phyloP scores from a whole-genome alignment of 2,888 invertebrate species.

The Palloptera scutellata region DNA sequence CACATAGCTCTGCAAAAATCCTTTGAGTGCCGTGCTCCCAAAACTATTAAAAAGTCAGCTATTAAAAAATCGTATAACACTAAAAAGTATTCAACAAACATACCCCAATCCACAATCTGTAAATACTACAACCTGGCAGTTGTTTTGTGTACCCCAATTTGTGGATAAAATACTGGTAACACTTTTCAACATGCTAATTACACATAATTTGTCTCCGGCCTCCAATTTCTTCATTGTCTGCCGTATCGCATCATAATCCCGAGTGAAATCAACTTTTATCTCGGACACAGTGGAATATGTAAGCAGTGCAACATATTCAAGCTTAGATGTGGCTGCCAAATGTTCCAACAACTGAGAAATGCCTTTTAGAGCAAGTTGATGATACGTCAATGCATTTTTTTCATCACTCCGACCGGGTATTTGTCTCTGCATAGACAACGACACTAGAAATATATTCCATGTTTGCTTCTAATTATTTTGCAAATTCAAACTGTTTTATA shows the following conservation, averaged over 20 bases:
- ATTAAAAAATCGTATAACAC: not conserved
- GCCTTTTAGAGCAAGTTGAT: constrained; percentile 59
- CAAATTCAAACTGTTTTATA: not conserved
- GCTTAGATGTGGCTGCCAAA: constrained; percentile 54
- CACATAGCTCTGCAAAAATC: constrained; percentile 65
- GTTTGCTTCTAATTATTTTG: not conserved
- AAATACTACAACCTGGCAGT: constrained; percentile 81
- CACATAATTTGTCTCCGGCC: constrained; percentile 86
- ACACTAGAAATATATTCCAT: constrained; percentile 40
- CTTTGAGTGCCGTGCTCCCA: constrained; percentile 69
- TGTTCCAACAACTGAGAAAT: constrained; percentile 61
- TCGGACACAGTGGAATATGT: constrained; percentile 58
- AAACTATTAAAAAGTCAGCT: constrained; percentile 34
- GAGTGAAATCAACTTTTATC: constrained; percentile 84
- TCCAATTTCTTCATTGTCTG: constrained; percentile 79
- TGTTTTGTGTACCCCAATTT: constrained; percentile 90
- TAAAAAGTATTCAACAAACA: constrained; percentile 50
- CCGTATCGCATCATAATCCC: constrained; percentile 85
- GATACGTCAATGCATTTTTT: constrained; percentile 53
- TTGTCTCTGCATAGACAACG: constrained; percentile 61
- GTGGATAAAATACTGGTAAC: constrained; percentile 80
- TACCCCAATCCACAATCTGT: constrained; percentile 78
- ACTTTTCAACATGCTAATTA: constrained; percentile 81
- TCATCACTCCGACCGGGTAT: constrained; percentile 61
- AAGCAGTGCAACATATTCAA: constrained; percentile 57